These are phyloP conservation scores for Nemotelus pantherinus DNA, from an alignment of 2,888 invertebrate species.

Conservation along the genomic window DNA sequence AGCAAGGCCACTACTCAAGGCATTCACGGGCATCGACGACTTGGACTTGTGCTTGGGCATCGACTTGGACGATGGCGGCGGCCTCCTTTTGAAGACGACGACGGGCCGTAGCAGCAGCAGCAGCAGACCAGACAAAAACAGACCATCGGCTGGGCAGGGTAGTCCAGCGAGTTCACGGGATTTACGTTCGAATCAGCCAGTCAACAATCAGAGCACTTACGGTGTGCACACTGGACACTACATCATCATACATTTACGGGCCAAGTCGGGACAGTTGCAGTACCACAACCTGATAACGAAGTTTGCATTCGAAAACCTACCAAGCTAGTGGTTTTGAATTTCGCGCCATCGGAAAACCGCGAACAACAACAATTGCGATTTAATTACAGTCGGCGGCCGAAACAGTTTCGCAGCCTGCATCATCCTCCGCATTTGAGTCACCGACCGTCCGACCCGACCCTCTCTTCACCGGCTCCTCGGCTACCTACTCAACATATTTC, in stretches of 20 bases:
- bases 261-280: too few relatives aligned
- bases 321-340: background rate
- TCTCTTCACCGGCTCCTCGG: background rate
- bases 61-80: slow-evolving; percentile 26
- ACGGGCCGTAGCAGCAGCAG: background rate
- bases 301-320: background rate
- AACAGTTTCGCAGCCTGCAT: background rate
- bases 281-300: too few relatives aligned
- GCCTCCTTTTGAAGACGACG: slow-evolving; percentile 25
- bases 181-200: slow-evolving; percentile 28
- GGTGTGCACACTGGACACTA: background rate
- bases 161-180: slow-evolving; percentile 21
- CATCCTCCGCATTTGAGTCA: background rate
- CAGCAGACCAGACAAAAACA: slow-evolving; percentile 30
- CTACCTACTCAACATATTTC: background rate
- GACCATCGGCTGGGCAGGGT: slow-evolving; percentile 37
- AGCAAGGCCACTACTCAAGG: slow-evolving; percentile 36
- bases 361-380: slow-evolving; percentile 1
- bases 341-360: slow-evolving; percentile 16
- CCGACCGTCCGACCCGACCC: background rate
- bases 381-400: background rate
- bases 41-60: slow-evolving; percentile 5
- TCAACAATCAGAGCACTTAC: slow-evolving; percentile 20
- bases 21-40: slow-evolving; percentile 33
- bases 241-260: background rate